These are phyloP conservation scores for Lacerta bilineata DNA, from an alignment of 2,797 vertebrate species.

Conservation along the genomic window DNA sequence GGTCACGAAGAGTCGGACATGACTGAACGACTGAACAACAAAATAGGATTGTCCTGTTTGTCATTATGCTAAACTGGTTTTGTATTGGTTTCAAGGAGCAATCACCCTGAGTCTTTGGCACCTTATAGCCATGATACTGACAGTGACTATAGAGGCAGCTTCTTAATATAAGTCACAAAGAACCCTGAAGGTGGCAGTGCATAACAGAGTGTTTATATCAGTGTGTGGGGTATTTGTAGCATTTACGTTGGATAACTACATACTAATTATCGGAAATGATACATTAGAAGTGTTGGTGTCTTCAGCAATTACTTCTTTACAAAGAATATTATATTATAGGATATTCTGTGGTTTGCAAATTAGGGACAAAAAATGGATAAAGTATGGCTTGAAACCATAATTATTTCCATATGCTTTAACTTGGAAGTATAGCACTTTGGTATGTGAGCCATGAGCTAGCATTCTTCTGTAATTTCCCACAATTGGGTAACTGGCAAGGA, in stretches of 20 bases:
- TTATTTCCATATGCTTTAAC: slow-evolving; percentile 61
- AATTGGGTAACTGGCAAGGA: slow-evolving; percentile 66
- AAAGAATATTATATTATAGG: slow-evolving; percentile 28
- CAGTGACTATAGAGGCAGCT: neutral
- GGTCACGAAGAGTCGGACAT: no score
- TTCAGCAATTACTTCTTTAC: slow-evolving; percentile 18
- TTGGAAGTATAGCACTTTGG: slow-evolving; percentile 46
- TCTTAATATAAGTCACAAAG: no score
- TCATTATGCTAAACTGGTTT: neutral
- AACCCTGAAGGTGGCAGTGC: neutral
- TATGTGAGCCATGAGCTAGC: slow-evolving; percentile 57
- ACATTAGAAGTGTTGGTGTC: slow-evolving; percentile 14
- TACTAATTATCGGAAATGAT: neutral
- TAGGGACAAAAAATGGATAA: slow-evolving; percentile 50
- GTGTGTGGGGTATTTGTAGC: slow-evolving; percentile 29
- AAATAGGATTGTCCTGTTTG: neutral
- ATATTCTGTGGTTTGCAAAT: slow-evolving; percentile 20
- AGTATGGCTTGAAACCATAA: slow-evolving; percentile 64
- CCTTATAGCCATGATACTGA: neutral
- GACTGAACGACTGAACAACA: no score
- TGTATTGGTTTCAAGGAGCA: neutral
- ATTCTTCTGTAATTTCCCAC: slow-evolving; percentile 71
- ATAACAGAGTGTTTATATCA: neutral
- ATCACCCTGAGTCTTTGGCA: neutral
- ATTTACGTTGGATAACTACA: slow-evolving; percentile 5